Base-by-base conservation (phyloP, 2,888 invertebrate species). In the Crossocerus cetratus region DNA sequence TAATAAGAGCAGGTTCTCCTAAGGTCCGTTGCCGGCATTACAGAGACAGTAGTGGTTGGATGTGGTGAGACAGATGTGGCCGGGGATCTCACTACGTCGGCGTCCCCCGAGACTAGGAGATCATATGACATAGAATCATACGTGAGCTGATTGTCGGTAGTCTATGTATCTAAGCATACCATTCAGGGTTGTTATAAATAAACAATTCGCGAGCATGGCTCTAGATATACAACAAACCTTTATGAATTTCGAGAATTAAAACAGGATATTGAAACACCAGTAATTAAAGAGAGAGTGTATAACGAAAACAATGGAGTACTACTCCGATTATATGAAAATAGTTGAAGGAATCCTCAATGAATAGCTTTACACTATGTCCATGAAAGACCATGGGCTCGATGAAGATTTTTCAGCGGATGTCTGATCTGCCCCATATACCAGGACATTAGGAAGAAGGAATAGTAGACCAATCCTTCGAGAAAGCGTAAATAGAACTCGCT, bases 341-440 rank as follows among this genome's bases (percentile, higher is more conserved):
- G 32, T 32, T 3, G 32, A 32, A 32, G 11, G 32, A 32, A 32
- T 8, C 32, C 32, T 32, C 23, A 8, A 32, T 32, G 2, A 32
- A 32, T 32, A 0, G 11, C 32, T 32, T 32, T 32, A 32, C 32
- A 32, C 32, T 32, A 32, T 32, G 32, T 32, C 32, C 8, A 32
- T 8, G 32, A 32, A 42, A 0, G 11, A 57, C 18, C 3, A 55
- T 57, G 53, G 20, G 14, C 14, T n/a, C 69, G 65, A 81, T 65
- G 69, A 76, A 74, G 63, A 80, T 83, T 84, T 85, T 84, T 84
- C 81, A 85, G 79, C 80, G 84, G 81, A 83, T 81, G 77, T 83
- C 82, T 83, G 77, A 70, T 76, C 74, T 76, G 71, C 72, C 74
- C 73, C 66, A 57, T 20, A 54, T 64, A 73, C 21, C 78, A 78